These are phyloP conservation scores for Poecile montanus DNA, from an alignment of 2,797 vertebrate species.

Conservation along the genomic window DNA sequence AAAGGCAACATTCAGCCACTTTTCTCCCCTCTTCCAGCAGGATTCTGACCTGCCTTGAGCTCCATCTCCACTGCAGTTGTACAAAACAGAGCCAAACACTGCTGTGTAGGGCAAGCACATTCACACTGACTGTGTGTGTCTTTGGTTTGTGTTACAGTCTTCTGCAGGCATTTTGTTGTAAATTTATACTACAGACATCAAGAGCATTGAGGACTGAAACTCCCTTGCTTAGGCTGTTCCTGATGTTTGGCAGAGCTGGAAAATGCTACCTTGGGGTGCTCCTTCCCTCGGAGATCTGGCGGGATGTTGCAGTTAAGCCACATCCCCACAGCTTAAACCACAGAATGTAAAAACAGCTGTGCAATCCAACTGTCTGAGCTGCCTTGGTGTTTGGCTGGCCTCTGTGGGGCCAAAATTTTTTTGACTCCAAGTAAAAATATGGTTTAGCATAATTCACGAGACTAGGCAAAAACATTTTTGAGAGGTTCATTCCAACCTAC, in stretches of 20 bases:
- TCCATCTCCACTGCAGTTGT: background rate
- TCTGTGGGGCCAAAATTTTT: background rate
- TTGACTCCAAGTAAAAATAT: slow-evolving; percentile 31
- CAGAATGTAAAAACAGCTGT: slow-evolving; percentile 38
- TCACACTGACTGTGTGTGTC: background rate
- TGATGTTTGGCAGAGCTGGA: background rate
- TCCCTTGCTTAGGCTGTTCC: background rate
- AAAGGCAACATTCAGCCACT: background rate
- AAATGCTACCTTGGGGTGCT: background rate
- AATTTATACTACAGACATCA: background rate
- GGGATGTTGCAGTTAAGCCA: slow-evolving; percentile 40
- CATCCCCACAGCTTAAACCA: slow-evolving; percentile 40
- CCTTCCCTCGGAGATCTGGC: background rate
- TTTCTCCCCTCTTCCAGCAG: background rate
- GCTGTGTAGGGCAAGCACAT: background rate
- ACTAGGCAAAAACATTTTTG: slow-evolving; percentile 30
- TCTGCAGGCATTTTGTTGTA: background rate
- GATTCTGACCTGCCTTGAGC: background rate
- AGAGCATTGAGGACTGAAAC: background rate
- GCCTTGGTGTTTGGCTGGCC: background rate
- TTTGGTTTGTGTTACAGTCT: background rate
- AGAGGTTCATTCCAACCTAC: background rate
- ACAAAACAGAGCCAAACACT: background rate
- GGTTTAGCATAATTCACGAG: slow-evolving; percentile 42
- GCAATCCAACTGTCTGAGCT: slow-evolving; percentile 43